Evolutionary conservation across 2,797 vertebrate genomes (phyloP).

Genomic region (Chromobotia macracanthus): DNA sequence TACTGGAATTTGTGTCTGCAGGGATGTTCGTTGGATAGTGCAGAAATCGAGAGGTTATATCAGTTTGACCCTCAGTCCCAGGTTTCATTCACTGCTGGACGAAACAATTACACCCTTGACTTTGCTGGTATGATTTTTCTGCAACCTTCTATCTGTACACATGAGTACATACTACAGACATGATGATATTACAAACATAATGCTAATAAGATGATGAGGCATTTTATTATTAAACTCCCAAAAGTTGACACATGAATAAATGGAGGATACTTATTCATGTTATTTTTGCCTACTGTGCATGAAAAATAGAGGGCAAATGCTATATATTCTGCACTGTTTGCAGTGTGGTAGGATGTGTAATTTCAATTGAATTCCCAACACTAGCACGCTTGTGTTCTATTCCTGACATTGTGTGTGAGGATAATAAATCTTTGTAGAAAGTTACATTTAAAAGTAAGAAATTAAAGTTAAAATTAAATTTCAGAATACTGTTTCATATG

Average conservation of each 20-base stretch:
- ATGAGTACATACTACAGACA: background rate
- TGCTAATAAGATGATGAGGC: background rate
- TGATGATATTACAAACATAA: background rate
- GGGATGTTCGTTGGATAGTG: constrained; percentile 67
- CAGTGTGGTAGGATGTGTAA: too few relatives aligned
- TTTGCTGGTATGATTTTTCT: constrained; percentile 62
- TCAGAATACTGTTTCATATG: too few relatives aligned
- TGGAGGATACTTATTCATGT: background rate
- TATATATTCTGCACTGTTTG: too few relatives aligned
- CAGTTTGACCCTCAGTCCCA: constrained; percentile 64
- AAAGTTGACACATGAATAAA: background rate
- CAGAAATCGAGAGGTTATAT: constrained; percentile 66
- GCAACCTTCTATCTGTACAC: background rate
- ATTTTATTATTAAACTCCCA: background rate
- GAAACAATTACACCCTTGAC: constrained; percentile 63
- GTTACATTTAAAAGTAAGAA: too few relatives aligned
- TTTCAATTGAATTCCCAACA: too few relatives aligned
- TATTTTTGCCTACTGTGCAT: too few relatives aligned
- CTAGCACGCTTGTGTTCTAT: too few relatives aligned
- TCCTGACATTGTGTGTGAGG: too few relatives aligned
- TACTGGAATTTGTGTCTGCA: constrained; percentile 43
- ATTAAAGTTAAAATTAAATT: too few relatives aligned
- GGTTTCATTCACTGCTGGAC: constrained; percentile 58
- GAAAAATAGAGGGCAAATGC: too few relatives aligned
- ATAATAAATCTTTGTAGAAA: too few relatives aligned